phyloP scores from a whole-genome alignment of 1,140 invertebrate genomes.

The Neodiprion pinetum region DNA sequence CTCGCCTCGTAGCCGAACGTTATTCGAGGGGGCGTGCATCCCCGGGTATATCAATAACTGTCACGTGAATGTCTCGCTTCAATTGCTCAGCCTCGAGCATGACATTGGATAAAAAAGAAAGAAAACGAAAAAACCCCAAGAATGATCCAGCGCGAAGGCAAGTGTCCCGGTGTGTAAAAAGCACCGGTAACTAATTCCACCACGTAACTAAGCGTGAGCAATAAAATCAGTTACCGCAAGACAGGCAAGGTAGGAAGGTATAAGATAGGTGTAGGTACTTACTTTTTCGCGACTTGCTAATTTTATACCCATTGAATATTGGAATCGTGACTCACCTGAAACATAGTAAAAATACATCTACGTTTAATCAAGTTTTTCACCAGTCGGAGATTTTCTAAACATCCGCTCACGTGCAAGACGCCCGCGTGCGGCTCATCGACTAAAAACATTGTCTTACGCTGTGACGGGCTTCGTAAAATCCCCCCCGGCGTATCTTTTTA shows the following conservation, averaged over 20 bases:
- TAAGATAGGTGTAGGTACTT: not conserved
- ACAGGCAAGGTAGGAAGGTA: not conserved
- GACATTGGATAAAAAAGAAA: not conserved
- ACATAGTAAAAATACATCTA: not conserved
- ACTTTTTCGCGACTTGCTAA: not conserved
- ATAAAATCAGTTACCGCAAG: not conserved
- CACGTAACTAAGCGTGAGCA: not conserved
- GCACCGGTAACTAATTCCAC: not conserved
- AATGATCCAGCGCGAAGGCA: not conserved
- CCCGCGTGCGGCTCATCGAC: not conserved
- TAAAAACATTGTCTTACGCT: not conserved
- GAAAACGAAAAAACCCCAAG: not conserved
- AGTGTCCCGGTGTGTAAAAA: not conserved
- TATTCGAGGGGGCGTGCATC: too few species aligned
- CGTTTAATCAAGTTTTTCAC: not conserved
- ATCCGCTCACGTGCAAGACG: not conserved
- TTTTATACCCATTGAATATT: not conserved
- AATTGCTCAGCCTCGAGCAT: not conserved
- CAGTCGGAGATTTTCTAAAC: not conserved
- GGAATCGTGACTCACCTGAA: slow-evolving; percentile 1
- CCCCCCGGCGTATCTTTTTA: not conserved
- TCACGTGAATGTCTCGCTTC: too few species aligned
- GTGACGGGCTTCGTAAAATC: not conserved
- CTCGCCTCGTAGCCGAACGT: too few species aligned
- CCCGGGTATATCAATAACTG: too few species aligned